Evolutionary conservation across 2,113 vertebrate species (phyloP).

Genomic region (Onychorhynchus coronatus): DNA sequence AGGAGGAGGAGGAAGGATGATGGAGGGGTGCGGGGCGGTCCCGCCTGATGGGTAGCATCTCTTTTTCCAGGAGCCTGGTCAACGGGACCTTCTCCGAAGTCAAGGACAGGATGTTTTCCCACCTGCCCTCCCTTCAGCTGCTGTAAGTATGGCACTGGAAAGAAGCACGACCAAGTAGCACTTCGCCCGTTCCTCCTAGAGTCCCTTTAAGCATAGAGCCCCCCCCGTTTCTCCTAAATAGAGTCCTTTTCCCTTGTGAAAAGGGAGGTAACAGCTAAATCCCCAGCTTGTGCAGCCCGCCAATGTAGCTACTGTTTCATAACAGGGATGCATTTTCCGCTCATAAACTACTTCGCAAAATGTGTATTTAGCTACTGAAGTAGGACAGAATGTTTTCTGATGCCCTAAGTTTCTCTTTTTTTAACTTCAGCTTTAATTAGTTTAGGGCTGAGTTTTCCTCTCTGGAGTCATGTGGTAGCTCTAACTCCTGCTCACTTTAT

Average conservation of each 20-base stretch:
- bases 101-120: constrained; percentile 94
- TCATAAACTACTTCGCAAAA: neutral
- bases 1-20: rapidly evolving
- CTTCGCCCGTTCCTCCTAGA: neutral
- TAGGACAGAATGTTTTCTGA: neutral
- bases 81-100: constrained; percentile 94
- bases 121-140: constrained; percentile 91
- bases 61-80: constrained; percentile 86
- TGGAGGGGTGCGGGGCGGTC: neutral
- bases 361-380: neutral
- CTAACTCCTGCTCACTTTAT: neutral
- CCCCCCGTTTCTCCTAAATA: neutral
- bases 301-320: rapidly evolving
- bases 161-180: neutral
- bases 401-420: neutral
- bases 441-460: neutral
- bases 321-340: neutral
- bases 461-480: neutral
- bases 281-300: neutral
- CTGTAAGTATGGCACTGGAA: constrained; percentile 82
- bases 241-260: neutral
- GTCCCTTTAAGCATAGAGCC: neutral
- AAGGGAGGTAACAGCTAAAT: neutral
- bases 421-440: neutral
- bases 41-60: neutral